Conservation (phyloP, 2,797 vertebrate species). For the Tragopan temminckii region DNA sequence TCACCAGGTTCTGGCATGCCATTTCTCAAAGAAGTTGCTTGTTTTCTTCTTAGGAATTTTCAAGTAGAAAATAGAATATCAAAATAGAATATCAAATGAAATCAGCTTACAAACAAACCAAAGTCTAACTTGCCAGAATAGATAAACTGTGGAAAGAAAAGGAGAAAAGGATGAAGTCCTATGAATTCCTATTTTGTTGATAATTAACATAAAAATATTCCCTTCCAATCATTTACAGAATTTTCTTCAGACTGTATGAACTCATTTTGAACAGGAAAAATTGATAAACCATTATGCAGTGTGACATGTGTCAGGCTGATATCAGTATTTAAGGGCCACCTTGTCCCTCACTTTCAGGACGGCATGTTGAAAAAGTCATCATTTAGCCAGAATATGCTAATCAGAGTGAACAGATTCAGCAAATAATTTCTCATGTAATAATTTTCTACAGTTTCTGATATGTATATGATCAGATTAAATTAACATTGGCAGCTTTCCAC, state of each 20-base stretch:
- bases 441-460: neutral
- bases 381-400: too few relatives aligned
- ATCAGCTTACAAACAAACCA: neutral
- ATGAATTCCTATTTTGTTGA: neutral
- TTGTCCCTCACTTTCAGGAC: neutral
- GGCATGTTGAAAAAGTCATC: neutral
- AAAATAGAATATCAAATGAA: neutral
- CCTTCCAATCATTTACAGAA: neutral
- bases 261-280: neutral
- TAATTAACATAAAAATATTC: neutral
- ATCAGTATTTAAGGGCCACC: neutral
- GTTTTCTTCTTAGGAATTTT: neutral
- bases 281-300: neutral
- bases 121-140: neutral
- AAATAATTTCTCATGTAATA: neutral
- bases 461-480: neutral
- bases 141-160: neutral
- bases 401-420: neutral
- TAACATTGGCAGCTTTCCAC: neutral
- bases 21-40: neutral
- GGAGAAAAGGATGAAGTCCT: neutral
- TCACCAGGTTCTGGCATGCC: neutral
- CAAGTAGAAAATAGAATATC: neutral
- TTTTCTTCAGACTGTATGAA: neutral
- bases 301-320: neutral